Conservation (phyloP, 2,113 vertebrate species). For the Nerophis ophidion region DNA sequence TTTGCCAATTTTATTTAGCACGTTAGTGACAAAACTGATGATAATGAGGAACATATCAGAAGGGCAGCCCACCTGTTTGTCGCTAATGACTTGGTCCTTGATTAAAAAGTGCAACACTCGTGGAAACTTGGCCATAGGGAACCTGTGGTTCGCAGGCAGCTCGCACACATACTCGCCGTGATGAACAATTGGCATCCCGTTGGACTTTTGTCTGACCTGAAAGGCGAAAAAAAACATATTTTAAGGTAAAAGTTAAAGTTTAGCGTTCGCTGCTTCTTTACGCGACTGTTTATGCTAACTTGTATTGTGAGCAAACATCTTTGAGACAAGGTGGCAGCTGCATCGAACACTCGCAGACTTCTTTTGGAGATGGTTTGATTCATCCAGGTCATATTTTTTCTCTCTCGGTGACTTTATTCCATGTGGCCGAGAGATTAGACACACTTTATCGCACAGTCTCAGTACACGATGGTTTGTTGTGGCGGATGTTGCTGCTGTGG, state of each 20-base stretch:
- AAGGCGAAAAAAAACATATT: not conserved
- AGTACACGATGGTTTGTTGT: no score
- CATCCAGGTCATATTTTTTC: slow-evolving; percentile 7
- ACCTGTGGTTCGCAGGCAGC: slow-evolving; percentile 53
- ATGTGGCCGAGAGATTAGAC: not conserved
- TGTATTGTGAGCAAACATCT: slow-evolving; percentile 43
- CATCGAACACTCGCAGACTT: not conserved
- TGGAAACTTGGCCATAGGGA: slow-evolving; percentile 57
- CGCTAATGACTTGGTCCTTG: slow-evolving; percentile 50
- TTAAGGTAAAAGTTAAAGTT: no score
- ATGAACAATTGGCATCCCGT: slow-evolving; percentile 48
- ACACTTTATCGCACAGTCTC: no score
- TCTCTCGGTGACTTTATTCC: not conserved
- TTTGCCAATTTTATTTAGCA: no score
- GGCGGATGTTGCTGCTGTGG: slow-evolving; percentile 1
- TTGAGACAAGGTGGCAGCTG: slow-evolving; percentile 9
- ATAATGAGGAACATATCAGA: not conserved
- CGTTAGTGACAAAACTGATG: no score
- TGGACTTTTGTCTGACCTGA: slow-evolving; percentile 34
- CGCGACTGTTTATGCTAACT: not conserved
- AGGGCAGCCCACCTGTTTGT: slow-evolving; percentile 43
- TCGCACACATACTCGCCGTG: slow-evolving; percentile 51
- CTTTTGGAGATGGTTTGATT: not conserved
- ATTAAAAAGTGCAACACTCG: slow-evolving; percentile 47
- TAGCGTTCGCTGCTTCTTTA: no score